Evolutionary conservation across 92 coral and sea anemone genomes (phyloP), one percentile per base, ranked within the genome.

Genomic region (Umimayanthus chanpuru): DNA sequence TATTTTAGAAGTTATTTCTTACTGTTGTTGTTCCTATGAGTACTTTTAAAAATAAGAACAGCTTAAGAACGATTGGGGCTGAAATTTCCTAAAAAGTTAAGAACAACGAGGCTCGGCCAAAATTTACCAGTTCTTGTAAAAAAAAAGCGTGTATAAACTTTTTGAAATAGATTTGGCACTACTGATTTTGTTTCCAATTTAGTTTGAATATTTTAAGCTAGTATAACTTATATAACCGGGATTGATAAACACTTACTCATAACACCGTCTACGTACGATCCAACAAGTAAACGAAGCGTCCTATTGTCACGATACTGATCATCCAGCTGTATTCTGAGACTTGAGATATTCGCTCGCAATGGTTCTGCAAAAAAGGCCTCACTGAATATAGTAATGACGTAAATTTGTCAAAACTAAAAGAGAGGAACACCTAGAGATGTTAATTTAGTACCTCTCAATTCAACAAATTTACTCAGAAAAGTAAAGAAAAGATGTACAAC

Each of bases 311-410:
- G 36, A 53, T 83, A 71, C 5, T 41, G 77, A 26, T 83, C 77
- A 25, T 70, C 65, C 9, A 83, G 67, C 6, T 18, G 74, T 32
- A 26, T 68, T 15, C 78, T 68, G 43, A 83, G 53, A n/a, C 21
- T 5, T 9, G 87, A 83, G 29, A 83, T 40, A 71, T 83, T 83
- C 29, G 78, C 65, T 70, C 67, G 87, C 47, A 83, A 26, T 15
- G 78, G 66, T 15, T 49, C 87, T 83, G 74, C 44, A 75, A 43
- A 73, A 67, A 67, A 67, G 26, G 73, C 73, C 32, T 5, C 23
- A 12, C 32, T 1, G 8, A 73, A 12, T 16, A 0, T 12, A 2
- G 3, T 30, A 12, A 9, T 20, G 3, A 30, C 14, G 21, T 26
- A 28, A 65, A 4, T 21, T 65, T 65, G 18, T 20, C 20, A 3